Evolutionary conservation across 2,113 vertebrate genomes (phyloP).

Genomic region (Macheiramphus alcinus): DNA sequence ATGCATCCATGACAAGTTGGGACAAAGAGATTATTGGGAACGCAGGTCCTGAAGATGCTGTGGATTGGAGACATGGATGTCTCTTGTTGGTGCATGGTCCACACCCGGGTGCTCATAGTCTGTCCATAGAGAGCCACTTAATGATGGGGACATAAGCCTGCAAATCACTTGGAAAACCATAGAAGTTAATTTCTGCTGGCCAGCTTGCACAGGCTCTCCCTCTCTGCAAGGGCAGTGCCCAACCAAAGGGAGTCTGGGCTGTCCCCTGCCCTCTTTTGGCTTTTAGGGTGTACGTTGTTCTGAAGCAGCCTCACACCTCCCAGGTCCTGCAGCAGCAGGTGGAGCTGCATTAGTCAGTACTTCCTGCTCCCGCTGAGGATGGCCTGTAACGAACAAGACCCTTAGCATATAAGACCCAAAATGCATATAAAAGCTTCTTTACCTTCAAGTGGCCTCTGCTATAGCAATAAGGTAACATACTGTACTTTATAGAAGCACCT

Average conservation of each 20-base stretch:
- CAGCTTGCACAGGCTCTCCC: background rate
- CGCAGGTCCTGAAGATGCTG: background rate
- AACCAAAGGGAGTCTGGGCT: background rate
- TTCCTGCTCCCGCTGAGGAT: background rate
- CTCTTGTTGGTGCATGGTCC: background rate
- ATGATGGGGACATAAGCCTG: background rate
- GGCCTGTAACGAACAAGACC: background rate
- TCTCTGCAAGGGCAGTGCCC: background rate
- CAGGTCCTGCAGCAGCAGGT: background rate
- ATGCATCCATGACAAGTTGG: background rate
- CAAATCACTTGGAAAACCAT: background rate
- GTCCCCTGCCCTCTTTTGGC: background rate
- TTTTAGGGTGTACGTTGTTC: background rate
- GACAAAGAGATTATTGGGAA: background rate
- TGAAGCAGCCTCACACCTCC: background rate
- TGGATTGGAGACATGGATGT: background rate
- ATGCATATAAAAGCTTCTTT: background rate
- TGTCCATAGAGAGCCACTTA: background rate
- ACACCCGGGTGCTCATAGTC: accelerated
- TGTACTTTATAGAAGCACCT: background rate
- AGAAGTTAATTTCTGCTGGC: background rate
- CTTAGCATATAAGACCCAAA: too few relatives aligned
- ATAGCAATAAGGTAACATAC: background rate
- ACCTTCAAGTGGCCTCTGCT: background rate
- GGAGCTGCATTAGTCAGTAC: background rate